These are phyloP conservation scores for Sebastes fasciatus DNA, from an alignment of 2,113 vertebrate genomes.

Conservation along the genomic window DNA sequence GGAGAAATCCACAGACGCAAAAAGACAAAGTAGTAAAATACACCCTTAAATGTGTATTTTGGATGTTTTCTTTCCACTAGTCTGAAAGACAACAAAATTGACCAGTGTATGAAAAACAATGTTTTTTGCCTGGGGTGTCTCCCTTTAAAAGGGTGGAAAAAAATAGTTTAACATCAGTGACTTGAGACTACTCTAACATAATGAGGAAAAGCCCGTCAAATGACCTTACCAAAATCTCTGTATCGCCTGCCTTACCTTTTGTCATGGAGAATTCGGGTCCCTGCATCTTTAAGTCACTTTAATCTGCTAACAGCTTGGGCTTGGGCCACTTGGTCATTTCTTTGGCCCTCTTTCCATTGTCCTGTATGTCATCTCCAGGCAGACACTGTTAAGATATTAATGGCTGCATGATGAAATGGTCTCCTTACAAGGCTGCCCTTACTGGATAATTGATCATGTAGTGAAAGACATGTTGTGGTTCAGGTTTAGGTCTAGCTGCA, in stretches of 20 bases:
- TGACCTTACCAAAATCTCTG: conserved; percentile 50
- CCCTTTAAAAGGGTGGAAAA: no score
- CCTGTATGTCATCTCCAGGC: conserved; percentile 82
- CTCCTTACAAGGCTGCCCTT: conserved; percentile 80
- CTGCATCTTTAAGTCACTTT: conserved; percentile 72
- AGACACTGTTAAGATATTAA: conserved; percentile 86
- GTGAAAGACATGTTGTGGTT: conserved; percentile 82
- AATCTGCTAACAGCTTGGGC: conserved; percentile 80
- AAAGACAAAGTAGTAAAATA: no score
- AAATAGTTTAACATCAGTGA: background rate
- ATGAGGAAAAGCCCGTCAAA: conserved; percentile 27
- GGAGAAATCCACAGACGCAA: no score
- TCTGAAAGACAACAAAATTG: no score
- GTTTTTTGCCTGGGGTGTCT: no score
- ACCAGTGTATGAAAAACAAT: no score
- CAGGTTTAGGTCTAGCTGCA: conserved; percentile 74
- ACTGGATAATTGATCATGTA: conserved; percentile 84
- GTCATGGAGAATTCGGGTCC: conserved; percentile 52
- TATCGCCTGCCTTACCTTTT: conserved; percentile 41
- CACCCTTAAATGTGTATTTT: no score
- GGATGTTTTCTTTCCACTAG: no score
- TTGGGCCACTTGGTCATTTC: conserved; percentile 72
- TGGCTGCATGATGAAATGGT: conserved; percentile 84
- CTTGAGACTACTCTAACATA: background rate
- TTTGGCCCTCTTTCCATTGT: conserved; percentile 80